phyloP scores from a whole-genome alignment of 2,113 vertebrate species.

The Hippocampus comes region DNA sequence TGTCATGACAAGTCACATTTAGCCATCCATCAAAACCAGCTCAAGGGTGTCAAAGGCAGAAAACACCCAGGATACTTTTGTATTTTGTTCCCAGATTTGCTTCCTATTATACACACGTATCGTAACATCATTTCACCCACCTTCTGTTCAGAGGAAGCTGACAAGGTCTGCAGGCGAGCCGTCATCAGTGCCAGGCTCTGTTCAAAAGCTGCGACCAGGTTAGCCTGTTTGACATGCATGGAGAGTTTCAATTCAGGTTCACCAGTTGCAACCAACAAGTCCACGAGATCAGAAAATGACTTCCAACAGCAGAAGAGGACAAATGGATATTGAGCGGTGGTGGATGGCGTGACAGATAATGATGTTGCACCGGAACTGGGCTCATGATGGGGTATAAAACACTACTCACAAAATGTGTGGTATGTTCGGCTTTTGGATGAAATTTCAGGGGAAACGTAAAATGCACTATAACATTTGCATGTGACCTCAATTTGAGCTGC shows the following conservation, averaged over 20 bases:
- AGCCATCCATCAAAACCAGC: too few relatives aligned
- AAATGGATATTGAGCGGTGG: slow-evolving; percentile 39
- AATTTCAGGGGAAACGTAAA: too few relatives aligned
- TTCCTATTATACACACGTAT: background rate
- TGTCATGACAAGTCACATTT: background rate
- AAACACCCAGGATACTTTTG: background rate
- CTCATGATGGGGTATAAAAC: too few relatives aligned
- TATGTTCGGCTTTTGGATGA: background rate
- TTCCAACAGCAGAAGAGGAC: slow-evolving; percentile 40
- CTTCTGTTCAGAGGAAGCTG: slow-evolving; percentile 89
- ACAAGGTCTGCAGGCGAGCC: slow-evolving; percentile 87
- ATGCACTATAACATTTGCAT: too few relatives aligned
- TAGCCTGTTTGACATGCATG: slow-evolving; percentile 75
- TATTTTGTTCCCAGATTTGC: background rate
- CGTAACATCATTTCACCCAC: slow-evolving; percentile 52
- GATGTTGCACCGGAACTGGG: too few relatives aligned
- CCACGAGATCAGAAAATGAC: slow-evolving; percentile 36
- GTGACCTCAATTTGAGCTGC: too few relatives aligned
- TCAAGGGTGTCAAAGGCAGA: background rate
- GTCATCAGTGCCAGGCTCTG: slow-evolving; percentile 97
- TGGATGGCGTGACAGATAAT: slow-evolving; percentile 40
- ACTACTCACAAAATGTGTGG: too few relatives aligned
- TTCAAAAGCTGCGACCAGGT: slow-evolving; percentile 94
- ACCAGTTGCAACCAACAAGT: slow-evolving; percentile 20
- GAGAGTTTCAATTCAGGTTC: slow-evolving; percentile 9